Base-by-base conservation (phyloP, 2,888 invertebrate genomes). In the Ectemnius cavifrons region DNA sequence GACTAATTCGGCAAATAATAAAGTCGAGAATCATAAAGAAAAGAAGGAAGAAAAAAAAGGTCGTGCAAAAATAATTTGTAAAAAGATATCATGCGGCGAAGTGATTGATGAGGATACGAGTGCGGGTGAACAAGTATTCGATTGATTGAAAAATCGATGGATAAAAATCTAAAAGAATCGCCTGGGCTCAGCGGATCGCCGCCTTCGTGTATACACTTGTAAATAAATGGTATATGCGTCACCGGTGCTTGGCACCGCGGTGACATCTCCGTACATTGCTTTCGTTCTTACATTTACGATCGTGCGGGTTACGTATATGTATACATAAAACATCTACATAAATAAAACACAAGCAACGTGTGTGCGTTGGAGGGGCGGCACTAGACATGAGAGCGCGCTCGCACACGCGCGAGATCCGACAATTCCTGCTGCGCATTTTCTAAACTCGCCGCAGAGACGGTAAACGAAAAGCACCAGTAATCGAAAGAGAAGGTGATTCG, bases 201-300 rank as follows among this genome's bases (percentile, higher is more conserved):
- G 81, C 81, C 83, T 73, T 70, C 83, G 71, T 78, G 75, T 84
- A 80, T 83, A 80, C 80, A 72, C 78, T 80, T 77, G 78, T 81
- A 81, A 82, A 81, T 78, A 80, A 82, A 81, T 80, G 85, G 83
- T 80, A 82, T 75, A 80, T 77, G 73, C 74, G 71, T 77, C 76
- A 71, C 71, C 75, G 67, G 77, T 63, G 78, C 79, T 77, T 74
- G 70, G 75, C 83, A 77, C 77, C 65, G 73, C 71, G 69, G 76
- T 61, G 76, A 81, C 78, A 70, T 74, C 73, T 46, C 67, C 57
- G 20, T 58, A 46, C 62, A 45, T 62, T 45, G 66, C 63, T 68
- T 56, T 62, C 52, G 67, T 63, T 63, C 67, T 78, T 78, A 82
- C 81, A 81, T 77, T 84, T 78, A 83, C 83, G 86, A 86, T 84